Base-by-base conservation (phyloP, 2,113 vertebrate species). In the Tetrax tetrax region DNA sequence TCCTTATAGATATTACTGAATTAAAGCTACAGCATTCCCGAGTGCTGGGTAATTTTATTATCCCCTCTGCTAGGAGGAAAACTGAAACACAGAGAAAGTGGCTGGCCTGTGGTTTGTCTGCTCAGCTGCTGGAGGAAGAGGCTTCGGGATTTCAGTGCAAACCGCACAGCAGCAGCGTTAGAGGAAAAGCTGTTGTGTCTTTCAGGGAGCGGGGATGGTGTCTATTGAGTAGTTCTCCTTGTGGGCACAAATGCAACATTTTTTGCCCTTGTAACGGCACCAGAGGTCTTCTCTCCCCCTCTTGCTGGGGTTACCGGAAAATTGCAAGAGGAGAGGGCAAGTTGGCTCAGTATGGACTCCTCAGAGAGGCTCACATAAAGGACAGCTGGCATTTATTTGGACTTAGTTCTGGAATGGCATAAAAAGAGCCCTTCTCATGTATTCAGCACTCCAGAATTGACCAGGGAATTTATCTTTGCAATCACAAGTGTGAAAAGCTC, bases 21-120 rank as follows among this genome's bases (percentile, higher is more conserved):
- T 65, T 95, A 96, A 96, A 94, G 87, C 83, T 59, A 72, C 54
- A 91, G 70, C 77, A 80, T 95, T 95, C 83, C 87, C 2, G 12
- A 95, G 83, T 72, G 65, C 83, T 72, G 81, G 70, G 41, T 94
- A 89, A 94, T 91, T 92, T 97, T 90, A 83, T 87, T 94, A 96
- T 91, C 70, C 57, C 22, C 68, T 94, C 47, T 95, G 66, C 74
- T 85, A 72, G 74, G 54, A 85, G 63, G 23, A 53, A 95, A 94
- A 43, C 68, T 53, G 86, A 92, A 86, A 64, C 50, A 57, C 27
- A 59, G 65, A 47, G 81, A 91, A 95, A 93, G 85, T 64, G 77
- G 10, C 80, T 79, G 70, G 48, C 70, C 69, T 89, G 78, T 6
- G 89, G 83, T 95, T 93, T 95, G 60, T 69, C 89, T 91, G 86